Conservation (phyloP, 2,888 invertebrate species). For the Gerosis bhagava region DNA sequence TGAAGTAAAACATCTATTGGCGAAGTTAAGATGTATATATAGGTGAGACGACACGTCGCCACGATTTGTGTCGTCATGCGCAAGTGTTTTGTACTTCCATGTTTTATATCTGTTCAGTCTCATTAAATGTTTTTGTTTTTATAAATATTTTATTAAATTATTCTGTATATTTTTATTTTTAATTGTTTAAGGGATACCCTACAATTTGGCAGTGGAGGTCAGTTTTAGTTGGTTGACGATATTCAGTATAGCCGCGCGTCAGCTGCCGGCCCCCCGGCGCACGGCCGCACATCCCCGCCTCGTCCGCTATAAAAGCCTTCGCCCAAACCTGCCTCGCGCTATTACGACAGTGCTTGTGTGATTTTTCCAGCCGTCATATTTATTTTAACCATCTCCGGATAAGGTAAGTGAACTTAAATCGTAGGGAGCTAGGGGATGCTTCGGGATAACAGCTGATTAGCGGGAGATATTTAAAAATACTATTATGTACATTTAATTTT, state of each 20-base stretch:
- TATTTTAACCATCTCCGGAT: conserved; percentile 54
- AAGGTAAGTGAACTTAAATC: conserved; percentile 70
- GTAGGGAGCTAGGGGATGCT: conserved; percentile 51
- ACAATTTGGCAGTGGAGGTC: no score
- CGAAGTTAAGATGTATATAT: no score
- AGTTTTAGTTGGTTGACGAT: background rate
- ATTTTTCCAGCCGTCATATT: conserved; percentile 74
- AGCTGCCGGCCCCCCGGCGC: conserved; percentile 52
- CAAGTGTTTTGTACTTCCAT: no score
- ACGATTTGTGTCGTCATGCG: no score
- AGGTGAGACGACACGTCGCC: no score
- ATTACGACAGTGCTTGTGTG: conserved; percentile 80
- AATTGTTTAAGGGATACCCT: no score
- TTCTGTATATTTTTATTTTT: no score
- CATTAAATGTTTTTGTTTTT: no score
- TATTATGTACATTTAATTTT: no score
- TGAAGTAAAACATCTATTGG: no score
- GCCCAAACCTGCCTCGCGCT: conserved; percentile 76
- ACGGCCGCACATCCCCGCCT: conserved; percentile 69
- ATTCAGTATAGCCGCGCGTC: conserved; percentile 14
- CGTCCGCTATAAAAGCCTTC: conserved; percentile 71
- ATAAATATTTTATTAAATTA: no score
- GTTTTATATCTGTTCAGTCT: no score
- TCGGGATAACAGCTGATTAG: conserved; percentile 38
- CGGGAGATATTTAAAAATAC: background rate